Conservation (phyloP, 37 sponge, comb jelly and placozoan genomes). For the Beroe ovata region DNA sequence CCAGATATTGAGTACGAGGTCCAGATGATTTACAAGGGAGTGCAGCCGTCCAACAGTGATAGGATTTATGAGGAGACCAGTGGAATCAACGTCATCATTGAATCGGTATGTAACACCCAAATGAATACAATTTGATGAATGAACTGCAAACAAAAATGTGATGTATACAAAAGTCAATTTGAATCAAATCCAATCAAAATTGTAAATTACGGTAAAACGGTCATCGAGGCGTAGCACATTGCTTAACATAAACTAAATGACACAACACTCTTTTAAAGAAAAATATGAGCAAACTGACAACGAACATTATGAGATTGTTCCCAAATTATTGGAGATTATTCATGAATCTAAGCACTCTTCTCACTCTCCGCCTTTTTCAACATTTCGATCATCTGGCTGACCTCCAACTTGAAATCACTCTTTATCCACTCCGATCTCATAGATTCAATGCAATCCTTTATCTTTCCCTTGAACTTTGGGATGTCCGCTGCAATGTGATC, state of each 20-base stretch:
- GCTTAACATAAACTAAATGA: too few relatives aligned
- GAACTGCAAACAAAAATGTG: not conserved
- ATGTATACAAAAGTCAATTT: not conserved
- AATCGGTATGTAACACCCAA: too few relatives aligned
- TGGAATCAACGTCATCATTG: slow-evolving; percentile 36
- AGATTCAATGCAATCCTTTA: not conserved
- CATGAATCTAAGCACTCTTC: too few relatives aligned
- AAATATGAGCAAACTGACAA: too few relatives aligned
- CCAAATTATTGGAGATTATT: too few relatives aligned
- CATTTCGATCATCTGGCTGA: slow-evolving; percentile 27
- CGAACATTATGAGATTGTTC: too few relatives aligned
- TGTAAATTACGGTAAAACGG: too few relatives aligned
- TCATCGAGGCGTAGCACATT: too few relatives aligned
- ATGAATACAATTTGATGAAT: too few relatives aligned
- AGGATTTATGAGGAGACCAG: slow-evolving; percentile 27
- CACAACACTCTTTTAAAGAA: too few relatives aligned
- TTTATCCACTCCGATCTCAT: slow-evolving; percentile 4
- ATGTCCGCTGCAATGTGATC: slow-evolving; percentile 8
- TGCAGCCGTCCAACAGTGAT: slow-evolving; percentile 39
- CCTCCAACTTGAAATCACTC: not conserved
- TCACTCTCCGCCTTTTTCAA: not conserved
- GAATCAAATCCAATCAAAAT: not conserved
- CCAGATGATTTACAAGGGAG: slow-evolving; percentile 50
- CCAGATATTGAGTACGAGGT: slow-evolving; percentile 8
- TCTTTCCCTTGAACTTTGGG: slow-evolving; percentile 11